Evolutionary conservation across 2,888 invertebrate genomes (phyloP), one percentile per base, ranked within the genome.

Genomic region (Agriopis aurantiaria): DNA sequence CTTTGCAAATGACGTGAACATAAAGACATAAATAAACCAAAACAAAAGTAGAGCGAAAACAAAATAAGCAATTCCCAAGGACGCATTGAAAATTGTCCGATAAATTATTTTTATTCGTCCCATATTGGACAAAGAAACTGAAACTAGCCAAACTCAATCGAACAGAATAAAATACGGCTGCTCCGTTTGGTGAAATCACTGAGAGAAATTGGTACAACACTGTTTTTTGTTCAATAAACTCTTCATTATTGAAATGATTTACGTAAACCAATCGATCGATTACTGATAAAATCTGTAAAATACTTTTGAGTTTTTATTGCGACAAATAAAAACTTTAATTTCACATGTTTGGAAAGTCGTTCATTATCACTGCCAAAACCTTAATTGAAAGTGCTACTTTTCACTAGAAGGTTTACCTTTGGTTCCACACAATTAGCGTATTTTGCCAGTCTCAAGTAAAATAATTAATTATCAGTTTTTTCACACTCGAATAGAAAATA

Each of bases 71-170:
- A 72, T 67, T 73, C 69, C 71, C 74, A 73, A 69, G 65, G 62
- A 57, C 65, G 53, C 45, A 61, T 65, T 69, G 76, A 73, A 76
- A 71, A 73, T 69, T 74, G 65, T 63, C 60, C 72, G 62, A 76
- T 76, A 74, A 73, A 76, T 76, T 76, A 76, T 74, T 73, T 74
- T 76, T 76, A 76, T 76, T 72, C 72, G 73, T 65, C 70, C 68
- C 63, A 66, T 69, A 74, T 76, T 74, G 72, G 69, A 58, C 59
- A 52, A 62, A 33, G 65, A 69, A 62, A 69, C 52, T 57, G 46
- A 65, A 65, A 65, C 62, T 69, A 62, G 55, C 46, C 65, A 71
- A 73, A 76, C 46, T 62, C 60, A 74, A 73, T 74, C 72, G 74
- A 59, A 71, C 63, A 73, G 70, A 76, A 71, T 67, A 70, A 74